Conservation (phyloP, 1,140 invertebrate genomes). For the Magallana gigas region DNA sequence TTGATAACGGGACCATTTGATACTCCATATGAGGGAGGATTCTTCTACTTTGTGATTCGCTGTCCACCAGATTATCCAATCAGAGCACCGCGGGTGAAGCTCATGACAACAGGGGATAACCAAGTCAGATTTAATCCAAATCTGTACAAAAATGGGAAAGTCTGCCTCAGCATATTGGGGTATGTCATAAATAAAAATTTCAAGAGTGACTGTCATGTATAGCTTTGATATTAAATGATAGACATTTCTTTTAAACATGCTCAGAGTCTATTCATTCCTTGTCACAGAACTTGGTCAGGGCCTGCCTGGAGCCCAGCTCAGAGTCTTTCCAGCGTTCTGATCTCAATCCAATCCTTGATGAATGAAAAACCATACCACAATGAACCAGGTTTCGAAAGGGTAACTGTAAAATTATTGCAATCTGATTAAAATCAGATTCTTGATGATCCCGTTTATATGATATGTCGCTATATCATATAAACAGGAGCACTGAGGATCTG, state of each 20-base stretch:
- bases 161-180: slow-evolving; percentile 85
- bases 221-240: neutral
- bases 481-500: too few relatives aligned
- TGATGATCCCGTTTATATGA: too few relatives aligned
- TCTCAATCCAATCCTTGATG: slow-evolving; percentile 83
- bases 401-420: slow-evolving; percentile 36
- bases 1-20: slow-evolving; percentile 84
- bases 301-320: slow-evolving; percentile 84
- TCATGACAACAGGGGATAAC: slow-evolving; percentile 84
- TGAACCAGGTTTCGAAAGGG: slow-evolving; percentile 82
- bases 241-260: too few relatives aligned
- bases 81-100: slow-evolving; percentile 81
- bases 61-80: slow-evolving; percentile 82
- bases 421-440: too few relatives aligned
- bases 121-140: slow-evolving; percentile 85
- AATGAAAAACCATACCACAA: slow-evolving; percentile 85
- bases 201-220: neutral
- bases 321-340: slow-evolving; percentile 82
- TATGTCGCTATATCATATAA: too few relatives aligned
- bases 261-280: neutral
- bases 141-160: slow-evolving; percentile 84
- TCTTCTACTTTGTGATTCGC: slow-evolving; percentile 83
- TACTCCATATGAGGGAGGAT: slow-evolving; percentile 85
- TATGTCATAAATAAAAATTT: slow-evolving; percentile 63
- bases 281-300: slow-evolving; percentile 82